Percentiles rank a stretch among this genome's conserved stretches.
These are phyloP conservation scores for Cephus pulcher DNA, from an alignment of 2,888 invertebrate species.

Conservation along the genomic window DNA sequence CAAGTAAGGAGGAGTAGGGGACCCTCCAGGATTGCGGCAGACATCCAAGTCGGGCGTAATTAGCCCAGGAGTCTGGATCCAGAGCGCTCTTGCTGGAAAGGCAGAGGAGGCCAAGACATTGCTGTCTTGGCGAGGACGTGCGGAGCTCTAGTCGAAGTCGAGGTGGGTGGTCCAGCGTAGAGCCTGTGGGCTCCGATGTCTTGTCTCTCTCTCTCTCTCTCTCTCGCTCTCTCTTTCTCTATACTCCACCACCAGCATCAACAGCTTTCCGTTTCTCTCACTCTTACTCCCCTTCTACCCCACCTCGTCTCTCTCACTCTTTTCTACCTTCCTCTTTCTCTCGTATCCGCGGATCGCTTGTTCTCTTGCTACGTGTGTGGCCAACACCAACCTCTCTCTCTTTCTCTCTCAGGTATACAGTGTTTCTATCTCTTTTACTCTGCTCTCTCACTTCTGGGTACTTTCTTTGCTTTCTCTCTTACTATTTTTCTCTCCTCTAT, in stretches of 20 bases:
- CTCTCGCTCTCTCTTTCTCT: slow-evolving; percentile 8
- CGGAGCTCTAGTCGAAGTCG: slow-evolving; percentile 35
- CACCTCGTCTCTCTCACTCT: slow-evolving; percentile 9
- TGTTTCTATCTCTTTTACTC: neutral
- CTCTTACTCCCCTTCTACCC: slow-evolving; percentile 6
- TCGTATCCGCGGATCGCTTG: slow-evolving; percentile 8
- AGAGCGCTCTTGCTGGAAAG: neutral
- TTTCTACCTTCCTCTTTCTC: slow-evolving; percentile 10
- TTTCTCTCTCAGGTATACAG: slow-evolving; percentile 10
- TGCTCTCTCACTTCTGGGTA: neutral
- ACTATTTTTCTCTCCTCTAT: neutral
- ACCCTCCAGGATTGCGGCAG: neutral
- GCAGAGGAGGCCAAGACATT: neutral
- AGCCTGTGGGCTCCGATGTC: slow-evolving; percentile 41
- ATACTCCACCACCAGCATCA: neutral
- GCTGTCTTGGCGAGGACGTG: slow-evolving; percentile 4
- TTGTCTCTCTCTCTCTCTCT: slow-evolving; percentile 16
- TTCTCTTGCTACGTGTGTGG: slow-evolving; percentile 23
- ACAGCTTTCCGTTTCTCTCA: slow-evolving; percentile 3
- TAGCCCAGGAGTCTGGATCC: slow-evolving; percentile 2
- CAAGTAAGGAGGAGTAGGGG: neutral
- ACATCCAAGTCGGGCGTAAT: neutral
- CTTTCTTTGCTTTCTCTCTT: slow-evolving; percentile 1
- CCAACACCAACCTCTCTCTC: slow-evolving; percentile 18
- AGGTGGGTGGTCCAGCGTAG: slow-evolving; percentile 43